Evolutionary conservation across 2,797 vertebrate genomes (phyloP), one percentile per base, ranked within the genome.

Genomic region (Amblyraja radiata): DNA sequence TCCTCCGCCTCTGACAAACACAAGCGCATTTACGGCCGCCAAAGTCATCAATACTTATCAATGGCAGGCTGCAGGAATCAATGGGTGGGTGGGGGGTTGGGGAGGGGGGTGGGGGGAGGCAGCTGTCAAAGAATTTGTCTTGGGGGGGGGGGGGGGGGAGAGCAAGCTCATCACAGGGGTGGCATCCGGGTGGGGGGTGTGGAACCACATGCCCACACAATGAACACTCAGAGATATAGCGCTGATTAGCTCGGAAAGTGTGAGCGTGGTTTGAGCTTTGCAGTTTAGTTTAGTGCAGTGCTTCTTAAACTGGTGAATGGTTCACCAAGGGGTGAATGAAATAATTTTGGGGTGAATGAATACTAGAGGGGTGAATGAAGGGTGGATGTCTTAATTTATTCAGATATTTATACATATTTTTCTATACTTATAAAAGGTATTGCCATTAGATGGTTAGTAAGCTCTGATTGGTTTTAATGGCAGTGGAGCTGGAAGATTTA

Each of bases 41-140:
- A 96, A 97, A 97, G 97, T 96, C 95, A 98, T 98, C 97, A 97
- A 97, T 98, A 97, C 96, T 94, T 94, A 97, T 97, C 97, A 96
- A 97, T 97, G 46, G 90, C 39, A 92, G 13, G 76, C 71, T 16
- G 90, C 90, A 76, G 5, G 11, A 58, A 92, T 92, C 90, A 92
- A 54, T 92, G 68, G 36, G 25, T 25, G 23, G 36, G 21, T 76
- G 68, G 71, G 25, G 36, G n/a, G 14, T 32, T 46, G 36, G 13
- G 32, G 65, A 9, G 18, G 32, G 25, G 25, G 23, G 10, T 68
- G 25, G 83, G 25, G 58, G 83, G 6, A 65, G 36, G 71, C 6
- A 76, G 71, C 39, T 74, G 23, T 92, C 90, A 91, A 54, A 36
- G 39, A 25, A 91, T 54, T 65, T 54, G 90, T 68, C 21, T 54